Base-by-base conservation (phyloP, 2,113 vertebrate genomes). In the Triplophysa dalaica region DNA sequence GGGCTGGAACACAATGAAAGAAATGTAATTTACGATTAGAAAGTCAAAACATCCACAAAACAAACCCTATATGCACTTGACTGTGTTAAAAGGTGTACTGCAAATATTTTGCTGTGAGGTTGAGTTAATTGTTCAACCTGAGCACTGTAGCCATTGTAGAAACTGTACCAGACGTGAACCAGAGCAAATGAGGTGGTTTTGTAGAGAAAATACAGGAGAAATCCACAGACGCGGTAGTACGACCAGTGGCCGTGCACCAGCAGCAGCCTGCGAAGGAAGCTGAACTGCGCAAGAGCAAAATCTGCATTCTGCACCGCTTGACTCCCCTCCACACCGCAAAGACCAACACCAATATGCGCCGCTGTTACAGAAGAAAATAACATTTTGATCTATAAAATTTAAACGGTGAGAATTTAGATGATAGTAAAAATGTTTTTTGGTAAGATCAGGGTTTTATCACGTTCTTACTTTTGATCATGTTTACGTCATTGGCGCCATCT, bases 381-480 rank as follows among this genome's bases (percentile, higher is more conserved):
- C 14, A 41, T 48, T 41, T 16, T 12, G 11, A 16, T 58, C 22
- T 4, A 24, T 38, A 19, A 69, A 45, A 45, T 45, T 45, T 45
- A 45, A 12, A 38, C 6, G 1, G 33, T 38, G 6, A 38, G 6
- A 38, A 38, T 7, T 38, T 8, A 38, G 7, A 7, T 8, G 33
- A 38, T 38, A 38, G 33, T 33, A 0, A 33, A 38, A 8, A 38
- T 38, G 6, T 7, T 38, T 38, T 38, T 38, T 38, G 33, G 43
- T 45, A 2, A 45, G 43, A 2, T 12, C 9, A 12, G 43, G 8
- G 43, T 45, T 45, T 45, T 45, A 12, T 45, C 11, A 45, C 43
- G 12, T 45, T 21, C 94, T 95, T 86, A 98, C 97, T 97, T 88
- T 98, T 98, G 82, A 98, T 97, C 97, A 99, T 98, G 91, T 96